phyloP scores from a whole-genome alignment of 2,113 vertebrate genomes.

The Terrapene triunguis region DNA sequence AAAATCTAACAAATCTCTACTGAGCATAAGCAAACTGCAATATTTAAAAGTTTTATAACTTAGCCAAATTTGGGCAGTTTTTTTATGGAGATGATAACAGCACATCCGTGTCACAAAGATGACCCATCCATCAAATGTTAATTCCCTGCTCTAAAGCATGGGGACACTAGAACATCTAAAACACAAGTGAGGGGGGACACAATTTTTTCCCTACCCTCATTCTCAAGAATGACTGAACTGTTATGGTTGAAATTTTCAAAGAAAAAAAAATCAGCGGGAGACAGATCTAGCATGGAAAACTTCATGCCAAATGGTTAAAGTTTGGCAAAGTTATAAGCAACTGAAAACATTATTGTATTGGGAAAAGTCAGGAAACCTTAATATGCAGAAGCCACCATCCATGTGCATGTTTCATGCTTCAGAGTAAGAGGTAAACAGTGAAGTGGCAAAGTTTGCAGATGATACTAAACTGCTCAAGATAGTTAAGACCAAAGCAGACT shows the following conservation, averaged over 20 bases:
- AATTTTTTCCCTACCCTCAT: neutral
- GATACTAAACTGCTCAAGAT: too few relatives aligned
- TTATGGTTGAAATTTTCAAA: neutral
- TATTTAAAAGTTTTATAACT: neutral
- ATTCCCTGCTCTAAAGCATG: neutral
- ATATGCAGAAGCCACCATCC: neutral
- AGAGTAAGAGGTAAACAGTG: too few relatives aligned
- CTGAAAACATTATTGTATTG: neutral
- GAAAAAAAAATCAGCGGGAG: neutral
- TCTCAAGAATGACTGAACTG: neutral
- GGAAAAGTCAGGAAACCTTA: neutral
- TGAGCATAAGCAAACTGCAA: neutral
- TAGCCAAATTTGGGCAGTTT: neutral
- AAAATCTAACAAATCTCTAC: neutral
- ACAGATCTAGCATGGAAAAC: neutral
- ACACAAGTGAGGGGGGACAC: neutral
- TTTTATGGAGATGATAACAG: neutral
- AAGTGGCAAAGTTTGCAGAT: too few relatives aligned
- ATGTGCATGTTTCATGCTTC: neutral
- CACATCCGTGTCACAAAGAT: neutral
- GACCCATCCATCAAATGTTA: neutral
- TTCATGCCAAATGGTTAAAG: neutral
- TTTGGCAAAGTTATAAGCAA: neutral
- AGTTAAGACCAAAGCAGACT: too few relatives aligned
- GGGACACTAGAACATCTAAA: neutral